These are phyloP conservation scores for Kryptolebias marmoratus DNA, from an alignment of 2,113 vertebrate genomes.

Conservation along the genomic window DNA sequence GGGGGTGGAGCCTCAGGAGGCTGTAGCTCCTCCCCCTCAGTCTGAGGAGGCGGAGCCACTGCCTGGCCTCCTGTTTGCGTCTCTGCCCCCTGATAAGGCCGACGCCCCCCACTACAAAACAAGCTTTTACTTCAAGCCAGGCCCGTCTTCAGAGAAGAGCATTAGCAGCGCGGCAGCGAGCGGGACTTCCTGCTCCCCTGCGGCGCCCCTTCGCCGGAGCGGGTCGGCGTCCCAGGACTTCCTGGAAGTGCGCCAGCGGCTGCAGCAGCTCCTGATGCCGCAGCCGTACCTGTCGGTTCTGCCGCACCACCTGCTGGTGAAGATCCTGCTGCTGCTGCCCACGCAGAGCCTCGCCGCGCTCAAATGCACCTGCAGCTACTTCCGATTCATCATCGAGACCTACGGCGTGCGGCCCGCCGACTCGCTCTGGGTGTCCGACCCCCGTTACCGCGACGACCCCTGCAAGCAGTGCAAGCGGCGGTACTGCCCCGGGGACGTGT, in stretches of 20 bases:
- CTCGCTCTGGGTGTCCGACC: constrained; percentile 94
- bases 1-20: background rate
- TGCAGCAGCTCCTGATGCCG: constrained; percentile 93
- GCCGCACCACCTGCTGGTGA: constrained; percentile 92
- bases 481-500: constrained; percentile 90
- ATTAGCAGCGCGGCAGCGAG: background rate
- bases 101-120: background rate
- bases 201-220: constrained; percentile 73
- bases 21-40: background rate
- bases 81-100: constrained; percentile 7
- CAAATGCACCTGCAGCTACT: constrained; percentile 93
- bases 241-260: constrained; percentile 88
- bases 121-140: constrained; percentile 12
- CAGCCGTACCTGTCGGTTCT: constrained; percentile 90
- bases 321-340: constrained; percentile 88
- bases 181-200: background rate
- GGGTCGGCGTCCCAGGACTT: constrained; percentile 88
- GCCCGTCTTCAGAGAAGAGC: constrained; percentile 24
- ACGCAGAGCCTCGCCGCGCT: constrained; percentile 91
- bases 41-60: constrained; percentile 80
- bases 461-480: constrained; percentile 97
- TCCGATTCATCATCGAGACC: constrained; percentile 90
- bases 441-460: constrained; percentile 93
- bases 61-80: constrained; percentile 90
- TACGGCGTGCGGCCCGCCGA: constrained; percentile 92